phyloP scores from a whole-genome alignment of 2,888 invertebrate genomes.

The Sturmia bella region DNA sequence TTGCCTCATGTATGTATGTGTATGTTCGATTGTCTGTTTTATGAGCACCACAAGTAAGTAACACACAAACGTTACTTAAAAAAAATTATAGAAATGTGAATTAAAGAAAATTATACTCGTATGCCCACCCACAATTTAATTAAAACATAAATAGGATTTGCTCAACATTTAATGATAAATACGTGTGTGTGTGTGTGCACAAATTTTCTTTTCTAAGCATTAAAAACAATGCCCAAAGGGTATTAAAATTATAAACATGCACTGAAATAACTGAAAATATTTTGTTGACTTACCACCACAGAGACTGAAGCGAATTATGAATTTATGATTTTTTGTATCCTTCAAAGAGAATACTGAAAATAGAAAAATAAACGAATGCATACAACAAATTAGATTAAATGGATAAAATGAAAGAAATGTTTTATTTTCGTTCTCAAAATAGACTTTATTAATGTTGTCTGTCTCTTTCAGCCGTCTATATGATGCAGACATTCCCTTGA shows the following conservation, averaged over 20 bases:
- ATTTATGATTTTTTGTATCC: slow-evolving; percentile 14
- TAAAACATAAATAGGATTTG: slow-evolving; percentile 20
- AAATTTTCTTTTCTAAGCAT: neutral
- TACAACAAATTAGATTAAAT: slow-evolving; percentile 13
- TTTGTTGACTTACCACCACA: slow-evolving; percentile 39
- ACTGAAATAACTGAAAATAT: slow-evolving; percentile 24
- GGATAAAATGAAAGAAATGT: slow-evolving; percentile 18
- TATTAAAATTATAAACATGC: slow-evolving; percentile 22
- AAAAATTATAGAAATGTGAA: too few species aligned
- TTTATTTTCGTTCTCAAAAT: too few species aligned
- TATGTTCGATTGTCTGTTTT: too few species aligned
- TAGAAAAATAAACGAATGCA: neutral
- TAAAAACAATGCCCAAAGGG: slow-evolving; percentile 48
- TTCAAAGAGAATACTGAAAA: slow-evolving; percentile 27
- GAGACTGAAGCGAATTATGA: slow-evolving; percentile 50
- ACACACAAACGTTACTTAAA: too few species aligned
- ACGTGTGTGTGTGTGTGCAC: neutral
- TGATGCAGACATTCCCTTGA: too few species aligned
- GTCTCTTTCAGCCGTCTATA: too few species aligned
- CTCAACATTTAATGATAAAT: neutral
- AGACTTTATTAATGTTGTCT: too few species aligned
- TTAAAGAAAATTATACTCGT: too few species aligned
- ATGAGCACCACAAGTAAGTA: too few species aligned
- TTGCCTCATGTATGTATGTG: too few species aligned
- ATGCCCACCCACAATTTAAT: too few species aligned